A percentile compares a stretch with the other conserved stretches of the same genome.
Conservation (phyloP, 2,888 invertebrate species). For the Ditylenchus weischeri region DNA sequence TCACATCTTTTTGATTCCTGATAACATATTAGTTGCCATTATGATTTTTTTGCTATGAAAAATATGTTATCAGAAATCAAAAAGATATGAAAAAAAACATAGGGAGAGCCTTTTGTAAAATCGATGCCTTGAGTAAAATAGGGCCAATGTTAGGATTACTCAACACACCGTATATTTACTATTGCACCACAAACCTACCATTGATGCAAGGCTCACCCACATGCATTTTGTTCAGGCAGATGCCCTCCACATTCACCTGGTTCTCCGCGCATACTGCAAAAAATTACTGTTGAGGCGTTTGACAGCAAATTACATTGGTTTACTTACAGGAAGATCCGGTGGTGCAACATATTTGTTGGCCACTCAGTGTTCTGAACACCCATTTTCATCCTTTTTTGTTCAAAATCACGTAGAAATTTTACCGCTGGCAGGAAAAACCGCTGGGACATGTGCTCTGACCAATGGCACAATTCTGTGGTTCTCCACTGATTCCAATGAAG, state of each 20-base stretch:
- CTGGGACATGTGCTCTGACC: constrained; percentile 53
- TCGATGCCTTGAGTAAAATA: too few species aligned
- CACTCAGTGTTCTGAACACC: constrained; percentile 38
- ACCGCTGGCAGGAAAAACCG: constrained; percentile 54
- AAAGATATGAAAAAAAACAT: too few species aligned
- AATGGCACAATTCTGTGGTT: constrained; percentile 54
- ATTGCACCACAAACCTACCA: not conserved
- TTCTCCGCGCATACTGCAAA: constrained; percentile 47
- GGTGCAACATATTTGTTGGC: constrained; percentile 56
- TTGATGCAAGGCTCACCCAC: constrained; percentile 48
- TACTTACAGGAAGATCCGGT: constrained; percentile 37
- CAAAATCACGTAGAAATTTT: too few species aligned
- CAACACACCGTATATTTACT: too few species aligned
- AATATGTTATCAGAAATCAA: too few species aligned
- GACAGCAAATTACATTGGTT: not conserved
- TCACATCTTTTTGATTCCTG: too few species aligned
- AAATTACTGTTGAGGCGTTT: not conserved
- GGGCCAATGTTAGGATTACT: too few species aligned
- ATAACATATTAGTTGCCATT: too few species aligned
- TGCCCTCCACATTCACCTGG: constrained; percentile 53
- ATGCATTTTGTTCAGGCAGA: constrained; percentile 48
- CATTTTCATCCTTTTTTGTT: too few species aligned
- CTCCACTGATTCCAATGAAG: constrained; percentile 57
- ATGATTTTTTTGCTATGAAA: too few species aligned
- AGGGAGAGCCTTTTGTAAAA: too few species aligned